phyloP scores from a whole-genome alignment of 2,113 vertebrate genomes.

The Dendrocopos noguchii region DNA sequence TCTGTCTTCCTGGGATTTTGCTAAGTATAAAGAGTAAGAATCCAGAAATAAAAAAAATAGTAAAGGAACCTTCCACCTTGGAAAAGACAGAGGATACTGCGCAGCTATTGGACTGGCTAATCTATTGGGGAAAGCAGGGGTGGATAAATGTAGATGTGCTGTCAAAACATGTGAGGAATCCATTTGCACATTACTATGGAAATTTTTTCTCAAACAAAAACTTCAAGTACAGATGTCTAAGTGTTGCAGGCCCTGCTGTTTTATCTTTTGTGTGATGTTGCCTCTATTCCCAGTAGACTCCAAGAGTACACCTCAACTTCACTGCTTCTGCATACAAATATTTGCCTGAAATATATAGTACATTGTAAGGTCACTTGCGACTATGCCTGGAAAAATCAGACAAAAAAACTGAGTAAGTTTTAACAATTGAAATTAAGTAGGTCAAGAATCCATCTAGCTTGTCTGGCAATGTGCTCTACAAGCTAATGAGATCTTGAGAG shows the following conservation, averaged over 20 bases:
- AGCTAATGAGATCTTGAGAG: conserved; percentile 75
- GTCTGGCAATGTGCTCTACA: conserved; percentile 63
- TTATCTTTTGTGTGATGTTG: conserved; percentile 63
- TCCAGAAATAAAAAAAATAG: background rate
- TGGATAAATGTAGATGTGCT: conserved; percentile 10
- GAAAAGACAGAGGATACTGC: background rate
- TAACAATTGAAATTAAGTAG: conserved; percentile 68
- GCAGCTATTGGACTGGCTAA: conserved; percentile 17
- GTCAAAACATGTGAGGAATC: conserved; percentile 54
- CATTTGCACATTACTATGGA: conserved; percentile 56
- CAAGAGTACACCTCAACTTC: conserved; percentile 29
- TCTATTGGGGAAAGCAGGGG: background rate
- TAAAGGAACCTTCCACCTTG: background rate
- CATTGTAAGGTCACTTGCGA: conserved; percentile 68
- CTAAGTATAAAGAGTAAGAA: background rate
- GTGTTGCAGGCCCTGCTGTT: conserved; percentile 52
- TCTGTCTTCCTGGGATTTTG: background rate
- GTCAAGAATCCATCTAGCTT: conserved; percentile 64
- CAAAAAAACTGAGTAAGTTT: conserved; percentile 46
- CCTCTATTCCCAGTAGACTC: conserved; percentile 35
- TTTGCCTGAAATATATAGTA: conserved; percentile 64
- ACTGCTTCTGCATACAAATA: conserved; percentile 42
- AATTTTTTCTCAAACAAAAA: conserved; percentile 48
- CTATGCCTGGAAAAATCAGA: conserved; percentile 57
- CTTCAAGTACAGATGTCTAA: conserved; percentile 53